A percentile compares a stretch with the other conserved stretches of the same genome.
Evolutionary conservation across 2,888 invertebrate species (phyloP).

Genomic region (Geophilus truncorum): DNA sequence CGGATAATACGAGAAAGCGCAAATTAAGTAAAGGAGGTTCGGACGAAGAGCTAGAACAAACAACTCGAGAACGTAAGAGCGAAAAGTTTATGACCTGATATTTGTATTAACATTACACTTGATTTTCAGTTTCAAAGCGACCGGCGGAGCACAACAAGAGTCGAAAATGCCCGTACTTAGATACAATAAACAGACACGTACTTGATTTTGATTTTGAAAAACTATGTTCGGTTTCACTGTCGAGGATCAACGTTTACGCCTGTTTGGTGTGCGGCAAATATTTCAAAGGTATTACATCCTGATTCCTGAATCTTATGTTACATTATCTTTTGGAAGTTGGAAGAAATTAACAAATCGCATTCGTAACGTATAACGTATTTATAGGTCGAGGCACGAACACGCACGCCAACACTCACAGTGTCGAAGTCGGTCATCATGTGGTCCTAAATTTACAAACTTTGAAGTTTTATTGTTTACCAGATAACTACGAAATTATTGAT

Average conservation of each 20-base stretch:
- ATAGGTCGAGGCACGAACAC: constrained; percentile 96
- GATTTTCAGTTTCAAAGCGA: not conserved
- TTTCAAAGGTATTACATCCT: constrained; percentile 75
- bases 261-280: constrained; percentile 99
- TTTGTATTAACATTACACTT: too few species aligned
- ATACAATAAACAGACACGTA: constrained; percentile 94
- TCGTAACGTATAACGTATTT: too few species aligned
- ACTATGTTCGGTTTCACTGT: constrained; percentile 93
- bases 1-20: not conserved
- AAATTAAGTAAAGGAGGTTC: not conserved
- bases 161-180: constrained; percentile 80
- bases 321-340: too few species aligned
- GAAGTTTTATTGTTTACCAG: constrained; percentile 97
- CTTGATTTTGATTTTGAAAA: constrained; percentile 99
- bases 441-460: constrained; percentile 93
- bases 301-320: too few species aligned
- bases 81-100: too few species aligned
- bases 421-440: constrained; percentile 96
- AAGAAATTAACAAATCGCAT: too few species aligned
- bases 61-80: not conserved
- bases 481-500: constrained; percentile 98
- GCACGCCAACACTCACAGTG: constrained; percentile 98
- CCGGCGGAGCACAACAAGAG: not conserved
- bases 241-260: constrained; percentile 98
- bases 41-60: not conserved